Percentiles rank a stretch among this genome's conserved stretches.
Conservation (phyloP, 1,140 invertebrate species). For the Drosophila novamexicana region DNA sequence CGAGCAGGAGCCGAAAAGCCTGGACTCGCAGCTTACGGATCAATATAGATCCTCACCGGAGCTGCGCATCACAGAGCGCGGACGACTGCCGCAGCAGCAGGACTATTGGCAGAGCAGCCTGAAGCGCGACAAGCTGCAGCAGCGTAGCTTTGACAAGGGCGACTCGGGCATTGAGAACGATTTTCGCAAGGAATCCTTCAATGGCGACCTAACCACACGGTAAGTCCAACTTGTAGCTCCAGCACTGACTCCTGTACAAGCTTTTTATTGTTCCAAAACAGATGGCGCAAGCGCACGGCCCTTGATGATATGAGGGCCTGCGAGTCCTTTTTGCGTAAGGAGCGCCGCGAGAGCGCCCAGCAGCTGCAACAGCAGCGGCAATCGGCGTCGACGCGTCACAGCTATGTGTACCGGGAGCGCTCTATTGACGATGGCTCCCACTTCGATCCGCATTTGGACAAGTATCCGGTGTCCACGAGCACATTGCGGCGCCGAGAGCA, state of each 20-base stretch:
- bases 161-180: conserved; percentile 93
- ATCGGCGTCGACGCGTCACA: conserved; percentile 81
- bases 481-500: conserved; percentile 65
- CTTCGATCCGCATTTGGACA: conserved; percentile 87
- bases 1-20: conserved; percentile 87
- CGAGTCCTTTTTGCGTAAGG: conserved; percentile 84
- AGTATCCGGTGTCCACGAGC: conserved; percentile 84
- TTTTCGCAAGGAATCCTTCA: conserved; percentile 88
- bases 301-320: conserved; percentile 75
- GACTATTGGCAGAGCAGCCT: conserved; percentile 83
- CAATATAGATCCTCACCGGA: conserved; percentile 86
- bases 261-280: conserved; percentile 6
- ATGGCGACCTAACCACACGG: conserved; percentile 85
- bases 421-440: conserved; percentile 87
- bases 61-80: conserved; percentile 57
- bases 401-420: conserved; percentile 87
- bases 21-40: conserved; percentile 87
- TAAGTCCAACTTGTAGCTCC: conserved; percentile 12
- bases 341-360: conserved; percentile 85
- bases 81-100: conserved; percentile 73
- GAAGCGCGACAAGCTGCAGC: conserved; percentile 80
- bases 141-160: conserved; percentile 85
- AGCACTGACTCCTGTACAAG: background rate
- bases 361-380: conserved; percentile 56
- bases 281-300: conserved; percentile 78